Base-by-base conservation (phyloP, 2,888 invertebrate genomes). In the Lysandra bellargus region DNA sequence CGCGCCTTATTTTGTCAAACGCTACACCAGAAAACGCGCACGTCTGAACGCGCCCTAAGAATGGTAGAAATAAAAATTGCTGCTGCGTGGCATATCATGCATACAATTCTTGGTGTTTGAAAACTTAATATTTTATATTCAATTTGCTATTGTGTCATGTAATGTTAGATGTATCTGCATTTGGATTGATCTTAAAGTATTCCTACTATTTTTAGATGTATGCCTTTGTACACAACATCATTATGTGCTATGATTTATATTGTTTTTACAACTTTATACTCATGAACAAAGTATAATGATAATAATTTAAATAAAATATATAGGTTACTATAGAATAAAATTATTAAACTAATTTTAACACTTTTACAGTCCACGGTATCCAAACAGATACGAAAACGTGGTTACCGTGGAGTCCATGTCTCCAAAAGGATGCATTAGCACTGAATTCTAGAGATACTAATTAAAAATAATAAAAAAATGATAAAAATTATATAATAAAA, bases 201-300 rank as follows among this genome's bases (percentile, higher is more conserved):
- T 76, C 30, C 53, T 57, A 76, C 76, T 76, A 76, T 76, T 76
- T 76, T 76, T 76, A 76, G 76, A 76, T 76, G 57, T 76, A 75
- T 57, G 76, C 33, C 33, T 76, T 76, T 76, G 57, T 76, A 76
- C 76, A 76, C 76, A 23, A 75, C 69, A 69, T 69, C 33, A 75
- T 17, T 33, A 53, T 23, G 23, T 75, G 75, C 30, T 75, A 57
- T 74, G 40, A 74, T 57, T 76, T 33, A 53, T 57, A 53, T 53
- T 4, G 30, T 76, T 76, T 76, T 76, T 76, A 76, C 76, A 57
- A 76, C 53, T 76, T 33, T 75, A 44, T 57, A 76, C 30, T 57
- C 37, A 76, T 14, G 44, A 76, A 75, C 49, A 49, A 30, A 75
- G 30, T 69, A 69, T 33, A 57, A 76, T 76, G 17, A 76, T 49